A percentile compares a stretch with the other conserved stretches of the same genome.
Evolutionary conservation across 2,797 vertebrate genomes (phyloP).

Genomic region (Momotus momota): DNA sequence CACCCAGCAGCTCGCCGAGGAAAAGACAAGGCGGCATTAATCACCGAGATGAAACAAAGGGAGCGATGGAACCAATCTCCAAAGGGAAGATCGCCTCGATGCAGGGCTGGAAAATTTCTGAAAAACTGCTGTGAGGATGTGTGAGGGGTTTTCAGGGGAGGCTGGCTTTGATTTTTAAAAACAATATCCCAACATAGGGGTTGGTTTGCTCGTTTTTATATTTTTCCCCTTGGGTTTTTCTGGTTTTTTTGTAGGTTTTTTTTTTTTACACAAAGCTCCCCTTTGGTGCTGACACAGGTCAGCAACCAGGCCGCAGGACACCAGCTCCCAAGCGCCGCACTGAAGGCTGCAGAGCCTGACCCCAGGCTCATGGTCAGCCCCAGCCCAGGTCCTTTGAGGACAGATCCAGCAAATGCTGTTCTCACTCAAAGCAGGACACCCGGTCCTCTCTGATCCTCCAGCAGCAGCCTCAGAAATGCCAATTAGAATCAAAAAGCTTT

Average conservation of each 20-base stretch:
- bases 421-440: too few species aligned
- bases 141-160: not conserved
- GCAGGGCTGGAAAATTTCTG: not conserved
- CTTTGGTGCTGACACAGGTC: not conserved
- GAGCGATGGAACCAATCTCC: not conserved
- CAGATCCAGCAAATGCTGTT: accelerated
- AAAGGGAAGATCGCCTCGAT: accelerated
- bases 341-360: not conserved
- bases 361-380: not conserved
- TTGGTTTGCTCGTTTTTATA: accelerated
- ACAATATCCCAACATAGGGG: not conserved
- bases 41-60: not conserved
- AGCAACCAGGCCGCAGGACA: not conserved
- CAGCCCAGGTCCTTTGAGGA: not conserved
- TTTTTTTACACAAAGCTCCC: not conserved
- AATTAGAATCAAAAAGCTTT: not conserved
- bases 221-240: not conserved
- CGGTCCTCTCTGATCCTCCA: not conserved
- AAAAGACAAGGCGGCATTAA: not conserved
- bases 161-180: not conserved
- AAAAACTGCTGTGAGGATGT: not conserved
- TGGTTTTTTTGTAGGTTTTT: too few species aligned
- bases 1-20: not conserved
- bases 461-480: not conserved
- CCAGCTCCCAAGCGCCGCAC: not conserved